Conservation (phyloP, 53 echinoderm and acorn worm genomes). For the Temnopleurus reevesii region DNA sequence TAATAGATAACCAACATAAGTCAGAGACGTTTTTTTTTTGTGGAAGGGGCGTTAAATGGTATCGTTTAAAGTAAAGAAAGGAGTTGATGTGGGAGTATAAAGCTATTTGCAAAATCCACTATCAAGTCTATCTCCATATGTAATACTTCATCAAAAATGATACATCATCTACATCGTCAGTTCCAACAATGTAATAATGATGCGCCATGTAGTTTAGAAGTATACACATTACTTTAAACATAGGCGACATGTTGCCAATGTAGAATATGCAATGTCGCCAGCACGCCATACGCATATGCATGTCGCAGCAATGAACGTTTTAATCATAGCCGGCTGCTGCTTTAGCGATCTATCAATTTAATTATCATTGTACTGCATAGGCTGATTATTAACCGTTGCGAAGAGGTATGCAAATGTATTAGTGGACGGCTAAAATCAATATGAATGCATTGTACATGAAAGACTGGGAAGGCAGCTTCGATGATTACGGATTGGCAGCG, state of each 20-base stretch:
- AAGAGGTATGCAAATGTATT: conserved; percentile 18
- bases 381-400: conserved; percentile 10
- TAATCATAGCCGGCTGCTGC: conserved; percentile 24
- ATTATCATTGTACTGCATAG: conserved; percentile 1
- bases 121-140: too few species aligned
- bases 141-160: too few species aligned
- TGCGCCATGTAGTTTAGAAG: neutral
- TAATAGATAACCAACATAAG: too few species aligned
- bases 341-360: conserved; percentile 41
- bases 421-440: neutral
- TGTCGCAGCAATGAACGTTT: conserved; percentile 17
- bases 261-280: neutral
- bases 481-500: neutral
- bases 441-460: neutral
- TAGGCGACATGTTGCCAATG: neutral
- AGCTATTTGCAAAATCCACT: too few species aligned
- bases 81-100: too few species aligned
- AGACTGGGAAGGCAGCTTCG: neutral
- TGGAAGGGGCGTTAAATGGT: too few species aligned
- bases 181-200: too few species aligned
- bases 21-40: too few species aligned
- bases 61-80: too few species aligned
- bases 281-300: neutral
- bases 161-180: too few species aligned
- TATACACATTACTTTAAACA: neutral